Conservation (phyloP, 2,797 vertebrate species). For the Centropyge bicolor region DNA sequence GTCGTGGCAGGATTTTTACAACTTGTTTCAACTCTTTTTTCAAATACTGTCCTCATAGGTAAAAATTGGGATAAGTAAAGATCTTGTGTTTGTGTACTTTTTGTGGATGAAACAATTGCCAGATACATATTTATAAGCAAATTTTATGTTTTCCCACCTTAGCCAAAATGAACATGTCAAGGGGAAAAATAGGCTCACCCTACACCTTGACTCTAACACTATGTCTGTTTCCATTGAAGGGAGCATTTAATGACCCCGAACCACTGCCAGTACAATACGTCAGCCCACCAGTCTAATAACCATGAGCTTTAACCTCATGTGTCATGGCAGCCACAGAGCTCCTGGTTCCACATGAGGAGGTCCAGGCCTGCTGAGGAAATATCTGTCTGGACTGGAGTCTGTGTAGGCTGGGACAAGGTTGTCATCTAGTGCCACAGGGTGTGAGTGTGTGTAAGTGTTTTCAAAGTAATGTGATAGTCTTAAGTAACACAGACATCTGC, state of each 20-base stretch:
- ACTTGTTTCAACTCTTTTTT: conserved; percentile 1
- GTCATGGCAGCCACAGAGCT: conserved; percentile 8
- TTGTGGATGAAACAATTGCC: neutral
- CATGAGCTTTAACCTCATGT: conserved; percentile 18
- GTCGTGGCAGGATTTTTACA: neutral
- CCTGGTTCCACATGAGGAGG: conserved; percentile 23
- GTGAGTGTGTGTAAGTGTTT: conserved; percentile 11
- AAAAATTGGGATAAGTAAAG: neutral
- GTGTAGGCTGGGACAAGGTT: conserved; percentile 10
- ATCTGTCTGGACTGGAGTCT: conserved; percentile 8
- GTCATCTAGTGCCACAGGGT: neutral
- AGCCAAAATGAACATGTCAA: neutral
- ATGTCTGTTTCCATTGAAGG: neutral
- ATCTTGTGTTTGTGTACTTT: neutral
- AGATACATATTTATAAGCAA: neutral
- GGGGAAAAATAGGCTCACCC: neutral
- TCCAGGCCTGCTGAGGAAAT: conserved; percentile 23
- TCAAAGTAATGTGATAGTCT: conserved; percentile 32
- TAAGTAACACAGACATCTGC: conserved; percentile 48
- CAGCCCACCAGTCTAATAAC: conserved; percentile 1
- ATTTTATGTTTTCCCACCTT: neutral
- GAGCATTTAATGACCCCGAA: conserved; percentile 1
- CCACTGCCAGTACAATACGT: neutral
- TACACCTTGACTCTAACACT: conserved; percentile 2
- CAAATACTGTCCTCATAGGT: neutral